These are phyloP conservation scores for Hippolais icterina DNA, from an alignment of 2,113 vertebrate genomes.

Conservation along the genomic window DNA sequence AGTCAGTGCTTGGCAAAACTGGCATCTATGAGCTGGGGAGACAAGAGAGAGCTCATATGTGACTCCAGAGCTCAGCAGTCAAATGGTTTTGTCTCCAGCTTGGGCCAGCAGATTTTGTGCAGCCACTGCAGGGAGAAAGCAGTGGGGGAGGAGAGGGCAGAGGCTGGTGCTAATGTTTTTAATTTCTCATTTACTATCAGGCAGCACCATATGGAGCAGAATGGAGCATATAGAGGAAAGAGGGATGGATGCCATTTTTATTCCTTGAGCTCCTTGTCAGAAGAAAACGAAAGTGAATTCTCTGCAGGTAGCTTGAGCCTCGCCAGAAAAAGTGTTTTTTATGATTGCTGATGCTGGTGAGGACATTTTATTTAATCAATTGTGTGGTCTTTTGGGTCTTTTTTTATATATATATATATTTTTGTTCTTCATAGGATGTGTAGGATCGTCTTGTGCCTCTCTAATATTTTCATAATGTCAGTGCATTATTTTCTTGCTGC, in stretches of 20 bases:
- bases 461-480: neutral
- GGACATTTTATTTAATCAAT: neutral
- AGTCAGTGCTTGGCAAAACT: neutral
- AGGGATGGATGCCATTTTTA: conserved; percentile 27
- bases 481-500: conserved; percentile 9
- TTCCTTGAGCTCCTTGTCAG: conserved; percentile 34
- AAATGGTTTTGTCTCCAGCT: neutral
- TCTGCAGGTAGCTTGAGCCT: conserved; percentile 50
- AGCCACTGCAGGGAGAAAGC: neutral
- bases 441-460: neutral
- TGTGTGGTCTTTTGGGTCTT: neutral
- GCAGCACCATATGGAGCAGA: conserved; percentile 49
- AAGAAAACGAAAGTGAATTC: conserved; percentile 51
- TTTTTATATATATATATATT: no score
- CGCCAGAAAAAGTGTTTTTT: conserved; percentile 53
- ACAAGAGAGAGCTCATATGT: neutral
- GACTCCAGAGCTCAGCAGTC: neutral
- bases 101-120: neutral
- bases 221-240: neutral
- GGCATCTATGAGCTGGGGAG: neutral
- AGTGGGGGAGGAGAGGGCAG: neutral
- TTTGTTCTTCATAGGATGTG: neutral
- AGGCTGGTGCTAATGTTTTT: conserved; percentile 38
- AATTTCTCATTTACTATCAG: conserved; percentile 67
- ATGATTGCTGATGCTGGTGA: neutral